Evolutionary conservation across 2,888 invertebrate species (phyloP), one percentile per base, ranked within the genome.

Genomic region (Blera fallax): DNA sequence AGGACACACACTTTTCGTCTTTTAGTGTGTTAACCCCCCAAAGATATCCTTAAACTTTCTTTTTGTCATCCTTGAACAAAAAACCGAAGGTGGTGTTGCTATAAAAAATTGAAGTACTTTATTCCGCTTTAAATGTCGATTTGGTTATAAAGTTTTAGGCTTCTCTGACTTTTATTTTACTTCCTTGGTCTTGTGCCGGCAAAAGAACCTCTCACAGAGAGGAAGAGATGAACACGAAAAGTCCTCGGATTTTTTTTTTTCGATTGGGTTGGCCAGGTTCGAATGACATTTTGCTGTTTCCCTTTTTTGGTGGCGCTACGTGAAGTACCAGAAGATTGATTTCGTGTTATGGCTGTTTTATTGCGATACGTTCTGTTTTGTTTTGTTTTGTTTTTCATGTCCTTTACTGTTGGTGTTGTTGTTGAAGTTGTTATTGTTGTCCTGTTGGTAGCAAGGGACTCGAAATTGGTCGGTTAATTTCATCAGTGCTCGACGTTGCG

Each of bases 331-430:
- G 69, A 70, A 79, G 79, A 84, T 79, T 79, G 84, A 84, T 84
- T 84, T 74, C 79, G 58, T 79, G 79, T 79, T 79, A 74, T 70
- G 64, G 79, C 54, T 74, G 45, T 79, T 84, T 84, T 79, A 79
- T 84, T 69, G 74, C 56, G 56, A 45, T 56, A 56, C 56, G 11
- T 50, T 73, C 52, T 50, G 11, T 43, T 34, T 34, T 29, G 40
- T 34, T 4, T 32, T 52, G 29, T 60, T 24, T 24, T 50, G 45
- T 56, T 60, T 16, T 32, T 32, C 37, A 8, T 54, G 65, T 69
- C 54, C 62, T 69, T 73, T 69, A 21, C 34, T 14, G n/a, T n/a
- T 40, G n/a, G n/a, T 14, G 7, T 10, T 40, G 27, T 52, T 43
- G 32, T 69, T 40, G 50, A 50, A 27, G 24, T 32, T 32, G 11